Evolutionary conservation across 2,888 invertebrate genomes (phyloP).

Genomic region (Pyralis farinalis): DNA sequence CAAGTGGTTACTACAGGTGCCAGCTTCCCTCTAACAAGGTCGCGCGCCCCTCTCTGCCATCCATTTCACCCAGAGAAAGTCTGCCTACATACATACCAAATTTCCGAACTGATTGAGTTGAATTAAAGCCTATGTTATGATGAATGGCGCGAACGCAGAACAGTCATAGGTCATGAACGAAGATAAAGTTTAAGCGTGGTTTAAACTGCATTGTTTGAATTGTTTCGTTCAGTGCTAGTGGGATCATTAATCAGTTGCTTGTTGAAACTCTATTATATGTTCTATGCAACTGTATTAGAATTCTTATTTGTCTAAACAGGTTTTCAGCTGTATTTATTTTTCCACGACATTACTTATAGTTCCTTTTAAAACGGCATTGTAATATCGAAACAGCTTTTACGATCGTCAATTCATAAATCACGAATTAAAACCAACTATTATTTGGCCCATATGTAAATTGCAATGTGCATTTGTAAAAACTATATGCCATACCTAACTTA

Average conservation of each 20-base stretch:
- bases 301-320: no score
- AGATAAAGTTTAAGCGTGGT: background rate
- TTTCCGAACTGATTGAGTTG: slow-evolving; percentile 73
- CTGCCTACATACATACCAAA: slow-evolving; percentile 80
- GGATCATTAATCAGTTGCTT: background rate
- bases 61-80: slow-evolving; percentile 78
- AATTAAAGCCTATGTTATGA: slow-evolving; percentile 43
- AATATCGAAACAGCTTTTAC: no score
- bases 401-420: no score
- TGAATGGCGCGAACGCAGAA: slow-evolving; percentile 45
- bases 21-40: slow-evolving; percentile 79
- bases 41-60: slow-evolving; percentile 59
- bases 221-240: background rate
- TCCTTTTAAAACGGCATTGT: no score
- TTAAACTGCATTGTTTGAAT: background rate
- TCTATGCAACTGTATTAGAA: no score
- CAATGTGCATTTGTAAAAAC: no score
- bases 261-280: no score
- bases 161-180: slow-evolving; percentile 22
- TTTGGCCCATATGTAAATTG: no score
- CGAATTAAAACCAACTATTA: no score
- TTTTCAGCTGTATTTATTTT: no score
- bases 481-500: no score
- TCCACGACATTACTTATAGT: no score
- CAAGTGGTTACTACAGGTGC: slow-evolving; percentile 75